Percentiles rank a stretch among this genome's conserved stretches.
Evolutionary conservation across 2,888 invertebrate genomes (phyloP).

Genomic region (Heliothis peltigera): DNA sequence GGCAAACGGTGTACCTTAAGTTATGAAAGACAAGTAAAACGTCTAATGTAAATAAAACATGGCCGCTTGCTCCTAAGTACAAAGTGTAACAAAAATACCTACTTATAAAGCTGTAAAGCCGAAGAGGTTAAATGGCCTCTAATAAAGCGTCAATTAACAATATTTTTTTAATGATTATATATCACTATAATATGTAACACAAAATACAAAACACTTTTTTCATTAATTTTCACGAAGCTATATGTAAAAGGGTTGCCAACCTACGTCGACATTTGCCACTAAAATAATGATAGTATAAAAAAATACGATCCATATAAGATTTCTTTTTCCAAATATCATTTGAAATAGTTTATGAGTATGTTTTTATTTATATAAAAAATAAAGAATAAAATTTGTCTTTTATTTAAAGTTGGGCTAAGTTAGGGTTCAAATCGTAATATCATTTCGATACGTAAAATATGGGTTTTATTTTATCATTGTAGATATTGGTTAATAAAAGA

Average conservation of each 20-base stretch:
- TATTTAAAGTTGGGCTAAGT: no score
- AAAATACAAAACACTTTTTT: no score
- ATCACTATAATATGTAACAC: no score
- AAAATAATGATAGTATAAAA: constrained; percentile 1
- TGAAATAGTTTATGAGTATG: neutral
- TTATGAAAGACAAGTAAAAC: constrained; percentile 31
- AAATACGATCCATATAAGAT: neutral
- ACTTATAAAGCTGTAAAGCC: no score
- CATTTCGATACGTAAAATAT: neutral
- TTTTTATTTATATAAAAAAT: neutral
- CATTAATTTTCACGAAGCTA: no score
- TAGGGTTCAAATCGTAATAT: neutral
- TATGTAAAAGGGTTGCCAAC: constrained; percentile 64
- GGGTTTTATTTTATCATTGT: neutral
- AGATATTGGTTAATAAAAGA: no score
- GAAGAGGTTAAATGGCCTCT: constrained; percentile 49
- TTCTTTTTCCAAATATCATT: neutral
- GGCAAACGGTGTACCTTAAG: constrained; percentile 39
- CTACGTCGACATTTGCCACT: constrained; percentile 43
- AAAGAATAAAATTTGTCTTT: no score
- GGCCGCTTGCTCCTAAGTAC: no score
- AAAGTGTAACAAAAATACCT: no score
- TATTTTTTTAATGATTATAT: no score
- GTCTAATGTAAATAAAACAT: constrained; percentile 43
- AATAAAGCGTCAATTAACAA: no score